These are phyloP conservation scores for Thysanoteuthis rhombus DNA, from an alignment of 2,888 invertebrate genomes.

Conservation along the genomic window DNA sequence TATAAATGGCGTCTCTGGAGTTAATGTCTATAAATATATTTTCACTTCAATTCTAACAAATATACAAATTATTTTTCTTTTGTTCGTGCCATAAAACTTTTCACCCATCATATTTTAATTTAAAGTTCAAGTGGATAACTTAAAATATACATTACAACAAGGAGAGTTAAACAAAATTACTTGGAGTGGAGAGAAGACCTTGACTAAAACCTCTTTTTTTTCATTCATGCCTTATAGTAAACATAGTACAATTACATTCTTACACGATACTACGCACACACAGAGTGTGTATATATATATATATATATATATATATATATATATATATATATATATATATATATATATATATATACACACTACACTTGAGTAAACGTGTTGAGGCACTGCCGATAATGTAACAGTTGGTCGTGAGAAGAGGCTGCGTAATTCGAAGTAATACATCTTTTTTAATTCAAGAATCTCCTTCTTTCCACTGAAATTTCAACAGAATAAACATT, in stretches of 20 bases:
- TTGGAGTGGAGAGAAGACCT: background rate
- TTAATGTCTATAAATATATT: background rate
- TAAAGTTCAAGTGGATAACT: background rate
- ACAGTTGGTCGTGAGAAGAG: background rate
- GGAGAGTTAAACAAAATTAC: background rate
- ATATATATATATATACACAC: background rate
- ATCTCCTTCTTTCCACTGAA: background rate
- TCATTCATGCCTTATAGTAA: background rate
- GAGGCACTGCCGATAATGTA: background rate
- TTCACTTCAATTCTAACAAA: too few relatives aligned
- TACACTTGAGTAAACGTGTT: background rate
- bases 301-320: slow-evolving; percentile 18
- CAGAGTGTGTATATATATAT: background rate
- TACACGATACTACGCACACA: background rate
- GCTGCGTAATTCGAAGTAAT: background rate
- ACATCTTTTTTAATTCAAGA: background rate
- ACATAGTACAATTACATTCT: background rate
- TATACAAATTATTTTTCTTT: too few relatives aligned
- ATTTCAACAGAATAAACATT: background rate
- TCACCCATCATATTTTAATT: background rate
- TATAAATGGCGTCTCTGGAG: background rate
- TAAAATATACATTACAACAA: background rate
- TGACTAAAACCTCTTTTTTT: background rate
- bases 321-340: slow-evolving; percentile 28
- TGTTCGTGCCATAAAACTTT: background rate